These are phyloP conservation scores for Prunella himalayana DNA, from an alignment of 2,113 vertebrate genomes.

Conservation along the genomic window DNA sequence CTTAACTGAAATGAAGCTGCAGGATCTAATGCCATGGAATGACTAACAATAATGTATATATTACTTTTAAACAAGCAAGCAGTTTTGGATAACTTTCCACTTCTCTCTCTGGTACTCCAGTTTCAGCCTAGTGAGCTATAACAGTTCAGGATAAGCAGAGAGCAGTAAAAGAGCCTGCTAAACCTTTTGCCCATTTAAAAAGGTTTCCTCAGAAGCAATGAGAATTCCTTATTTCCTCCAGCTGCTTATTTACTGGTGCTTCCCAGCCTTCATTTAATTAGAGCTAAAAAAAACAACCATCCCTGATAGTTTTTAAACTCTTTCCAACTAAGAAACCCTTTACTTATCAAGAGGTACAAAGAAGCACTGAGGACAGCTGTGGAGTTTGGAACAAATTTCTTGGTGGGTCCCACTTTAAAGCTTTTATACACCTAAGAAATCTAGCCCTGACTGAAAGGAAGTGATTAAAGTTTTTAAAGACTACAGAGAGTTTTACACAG, in stretches of 20 bases:
- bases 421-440: background rate
- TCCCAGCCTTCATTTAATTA: background rate
- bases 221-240: conserved; percentile 26
- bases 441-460: conserved; percentile 13
- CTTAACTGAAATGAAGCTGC: conserved; percentile 12
- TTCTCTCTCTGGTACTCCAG: background rate
- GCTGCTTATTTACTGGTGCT: background rate
- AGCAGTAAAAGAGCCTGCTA: background rate
- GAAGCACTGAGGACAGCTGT: background rate
- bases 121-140: background rate
- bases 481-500: conserved; percentile 11
- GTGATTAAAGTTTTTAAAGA: conserved; percentile 53
- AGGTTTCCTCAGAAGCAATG: background rate
- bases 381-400: background rate
- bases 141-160: background rate
- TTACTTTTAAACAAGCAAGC: background rate
- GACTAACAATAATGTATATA: conserved; percentile 26
- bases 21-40: background rate
- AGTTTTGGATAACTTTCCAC: conserved; percentile 9
- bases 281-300: background rate
- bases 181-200: background rate
- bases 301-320: background rate
- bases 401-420: background rate
- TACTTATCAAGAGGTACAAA: background rate
- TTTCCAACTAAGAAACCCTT: background rate